Evolutionary conservation across 1,140 invertebrate genomes (phyloP), one percentile per base, ranked within the genome.

Genomic region (Vanessa atalanta): DNA sequence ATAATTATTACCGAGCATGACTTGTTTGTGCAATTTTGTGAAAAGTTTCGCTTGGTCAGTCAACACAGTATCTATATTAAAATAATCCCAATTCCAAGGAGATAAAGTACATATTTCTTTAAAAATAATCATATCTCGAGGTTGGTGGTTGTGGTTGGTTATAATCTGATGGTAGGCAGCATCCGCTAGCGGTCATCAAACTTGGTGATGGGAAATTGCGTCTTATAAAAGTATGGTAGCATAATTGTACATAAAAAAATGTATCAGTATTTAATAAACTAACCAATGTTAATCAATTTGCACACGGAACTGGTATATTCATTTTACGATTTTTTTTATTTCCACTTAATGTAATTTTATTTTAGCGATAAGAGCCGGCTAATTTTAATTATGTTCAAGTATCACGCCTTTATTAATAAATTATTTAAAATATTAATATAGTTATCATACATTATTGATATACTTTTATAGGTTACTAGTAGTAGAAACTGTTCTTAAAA

Each of bases 11-110:
- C 20, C 23, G 64, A 78, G 57, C 70, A 79, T 75, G 73, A 66
- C 51, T 77, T 78, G 81, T 74, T 77, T 83, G 78, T 72, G 77
- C 78, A 81, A 78, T 79, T 81, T 79, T 77, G 74, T 76, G 70
- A 76, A 81, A 81, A 81, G 69, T 73, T 70, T 16, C 37, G 37
- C 60, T 69, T 26, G 43, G 16, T 69, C 37, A 14, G 37, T 57
- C 12, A 16, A 43, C 11, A 20, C 4, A 13, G 0, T 61, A 51
- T 68, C 23, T 63, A n/a, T 43, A 26, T 20, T 71, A 66, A 71
- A 47, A 20, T 65, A 53, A 26, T 63, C 68, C 26, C 43, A 65
- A n/a, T 5, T 13, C n/a, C n/a, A 14, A 11, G 14, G 0, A 47
- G 5, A 53, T 69, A 69, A 64, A 69, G 72, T 31, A 15, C 65